A percentile compares a stretch with the other conserved stretches of the same genome.
Evolutionary conservation across 2,797 vertebrate species (phyloP).

Genomic region (Alcedo quadribrachys): DNA sequence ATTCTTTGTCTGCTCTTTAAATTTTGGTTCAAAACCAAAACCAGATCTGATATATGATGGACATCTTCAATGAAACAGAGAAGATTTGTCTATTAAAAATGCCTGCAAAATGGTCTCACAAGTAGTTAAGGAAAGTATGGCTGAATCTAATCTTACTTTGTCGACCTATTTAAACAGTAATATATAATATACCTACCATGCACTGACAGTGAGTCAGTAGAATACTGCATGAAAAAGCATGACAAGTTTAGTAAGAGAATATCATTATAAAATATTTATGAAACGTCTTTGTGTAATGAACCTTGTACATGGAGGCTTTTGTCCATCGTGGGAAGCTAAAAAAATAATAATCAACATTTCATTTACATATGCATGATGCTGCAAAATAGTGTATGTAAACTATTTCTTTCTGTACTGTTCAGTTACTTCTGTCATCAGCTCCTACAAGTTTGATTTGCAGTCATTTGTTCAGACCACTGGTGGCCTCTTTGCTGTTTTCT

Average conservation of each 20-base stretch:
- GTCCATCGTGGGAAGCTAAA: conserved; percentile 89
- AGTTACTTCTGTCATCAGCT: conserved; percentile 77
- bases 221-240: conserved; percentile 75
- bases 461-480: conserved; percentile 75
- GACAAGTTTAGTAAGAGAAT: conserved; percentile 82
- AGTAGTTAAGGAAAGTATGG: conserved; percentile 67
- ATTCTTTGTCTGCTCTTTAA: conserved; percentile 54
- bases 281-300: conserved; percentile 88
- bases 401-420: conserved; percentile 77
- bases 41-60: not conserved
- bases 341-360: conserved; percentile 86
- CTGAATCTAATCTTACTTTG: conserved; percentile 68
- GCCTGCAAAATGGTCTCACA: conserved; percentile 43
- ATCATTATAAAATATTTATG: conserved; percentile 97
- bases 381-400: conserved; percentile 80
- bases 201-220: conserved; percentile 83
- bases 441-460: conserved; percentile 77
- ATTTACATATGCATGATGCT: conserved; percentile 91
- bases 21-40: conserved; percentile 11
- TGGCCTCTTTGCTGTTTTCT: conserved; percentile 72
- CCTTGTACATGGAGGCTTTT: conserved; percentile 93
- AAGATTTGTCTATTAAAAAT: conserved; percentile 55
- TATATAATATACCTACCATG: conserved; percentile 76
- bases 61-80: conserved; percentile 54
- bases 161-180: conserved; percentile 61